Conservation (phyloP, 2,113 vertebrate genomes). For the Notarius lentiginosus region DNA sequence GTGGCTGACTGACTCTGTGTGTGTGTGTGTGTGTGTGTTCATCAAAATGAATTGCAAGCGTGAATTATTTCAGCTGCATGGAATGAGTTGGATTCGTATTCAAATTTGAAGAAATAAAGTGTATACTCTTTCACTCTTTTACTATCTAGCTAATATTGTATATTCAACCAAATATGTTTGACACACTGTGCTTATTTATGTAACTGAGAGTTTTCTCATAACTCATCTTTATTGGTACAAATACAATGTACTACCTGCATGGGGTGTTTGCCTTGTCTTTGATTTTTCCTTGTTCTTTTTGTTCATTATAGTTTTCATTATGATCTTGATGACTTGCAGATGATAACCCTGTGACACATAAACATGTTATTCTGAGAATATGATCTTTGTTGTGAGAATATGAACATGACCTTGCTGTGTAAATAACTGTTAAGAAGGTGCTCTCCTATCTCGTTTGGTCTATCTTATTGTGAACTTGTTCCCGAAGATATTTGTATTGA, state of each 20-base stretch:
- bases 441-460: background rate
- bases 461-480: background rate
- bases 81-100: background rate
- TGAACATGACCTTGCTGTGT: background rate
- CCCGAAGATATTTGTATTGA: background rate
- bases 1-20: background rate
- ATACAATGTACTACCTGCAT: background rate
- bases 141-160: no score
- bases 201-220: background rate
- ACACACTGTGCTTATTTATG: background rate
- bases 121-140: no score
- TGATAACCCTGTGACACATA: no score
- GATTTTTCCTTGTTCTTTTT: background rate
- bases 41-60: background rate
- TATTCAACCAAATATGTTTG: no score
- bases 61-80: background rate
- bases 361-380: background rate
- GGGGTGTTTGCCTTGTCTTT: background rate
- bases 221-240: background rate
- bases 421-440: background rate
- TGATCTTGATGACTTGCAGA: background rate
- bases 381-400: background rate
- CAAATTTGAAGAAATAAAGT: background rate
- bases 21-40: background rate
- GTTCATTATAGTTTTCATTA: background rate